phyloP scores from a whole-genome alignment of 2,113 vertebrate species.

The Cinclus cinclus region DNA sequence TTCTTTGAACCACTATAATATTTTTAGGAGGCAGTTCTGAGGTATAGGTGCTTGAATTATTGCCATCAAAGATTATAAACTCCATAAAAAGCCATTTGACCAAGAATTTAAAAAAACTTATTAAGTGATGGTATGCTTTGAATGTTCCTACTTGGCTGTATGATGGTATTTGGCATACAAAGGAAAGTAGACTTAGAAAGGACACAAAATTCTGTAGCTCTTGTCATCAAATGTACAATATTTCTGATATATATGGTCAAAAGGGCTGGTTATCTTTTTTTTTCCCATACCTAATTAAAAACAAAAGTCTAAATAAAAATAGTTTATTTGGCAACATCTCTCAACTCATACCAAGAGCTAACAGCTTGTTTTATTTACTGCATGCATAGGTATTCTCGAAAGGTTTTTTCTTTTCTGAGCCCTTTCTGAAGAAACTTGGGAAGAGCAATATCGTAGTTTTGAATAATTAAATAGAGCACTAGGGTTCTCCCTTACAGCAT shows the following conservation, averaged over 20 bases:
- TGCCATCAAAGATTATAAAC: not conserved
- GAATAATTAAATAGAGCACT: slow-evolving; percentile 6
- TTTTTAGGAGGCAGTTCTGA: not conserved
- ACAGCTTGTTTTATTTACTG: not conserved
- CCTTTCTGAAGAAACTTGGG: not conserved
- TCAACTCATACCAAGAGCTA: not conserved
- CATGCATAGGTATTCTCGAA: not conserved
- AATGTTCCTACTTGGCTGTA: not conserved
- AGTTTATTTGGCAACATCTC: not conserved
- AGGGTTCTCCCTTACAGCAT: not conserved
- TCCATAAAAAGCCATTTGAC: not conserved
- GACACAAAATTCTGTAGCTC: not conserved
- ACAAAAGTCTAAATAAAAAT: not conserved
- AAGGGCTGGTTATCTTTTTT: not conserved
- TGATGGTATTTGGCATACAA: not conserved
- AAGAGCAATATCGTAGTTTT: not conserved
- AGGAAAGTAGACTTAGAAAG: not conserved
- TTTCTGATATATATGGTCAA: not conserved
- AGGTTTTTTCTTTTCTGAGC: not conserved
- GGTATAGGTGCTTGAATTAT: not conserved
- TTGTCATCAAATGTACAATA: not conserved
- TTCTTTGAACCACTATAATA: not conserved
- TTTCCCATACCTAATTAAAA: not conserved
- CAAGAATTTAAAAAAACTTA: not conserved
- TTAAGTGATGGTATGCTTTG: not conserved